Percentiles rank a stretch among this genome's conserved stretches.
Conservation (phyloP, 1,140 invertebrate species). For the Anthonomus grandis region DNA sequence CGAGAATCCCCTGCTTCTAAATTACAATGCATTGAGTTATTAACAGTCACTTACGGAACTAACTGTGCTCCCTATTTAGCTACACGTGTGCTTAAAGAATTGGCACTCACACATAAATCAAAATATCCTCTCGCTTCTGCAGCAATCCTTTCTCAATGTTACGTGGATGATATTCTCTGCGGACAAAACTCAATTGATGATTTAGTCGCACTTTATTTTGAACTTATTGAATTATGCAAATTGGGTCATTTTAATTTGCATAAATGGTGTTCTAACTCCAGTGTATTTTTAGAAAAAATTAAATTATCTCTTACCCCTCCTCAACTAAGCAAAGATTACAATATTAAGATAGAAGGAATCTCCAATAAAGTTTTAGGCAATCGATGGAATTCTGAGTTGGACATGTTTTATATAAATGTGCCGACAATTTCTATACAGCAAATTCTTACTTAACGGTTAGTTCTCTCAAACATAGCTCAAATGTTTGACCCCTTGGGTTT, state of each 20-base stretch:
- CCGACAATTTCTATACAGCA: too few species aligned
- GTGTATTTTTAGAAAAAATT: background rate
- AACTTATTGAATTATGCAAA: background rate
- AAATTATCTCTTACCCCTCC: background rate
- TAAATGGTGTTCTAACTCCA: background rate
- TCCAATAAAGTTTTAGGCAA: slow-evolving; percentile 10
- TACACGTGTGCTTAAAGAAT: slow-evolving; percentile 4
- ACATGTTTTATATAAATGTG: too few species aligned
- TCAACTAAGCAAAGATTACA: background rate
- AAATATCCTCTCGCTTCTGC: background rate
- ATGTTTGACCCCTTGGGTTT: slow-evolving; percentile 35
- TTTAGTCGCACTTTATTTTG: background rate
- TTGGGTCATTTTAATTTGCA: background rate
- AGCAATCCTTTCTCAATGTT: slow-evolving; percentile 7
- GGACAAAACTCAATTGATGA: background rate
- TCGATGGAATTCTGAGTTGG: too few species aligned
- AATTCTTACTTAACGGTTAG: background rate
- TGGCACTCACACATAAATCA: background rate
- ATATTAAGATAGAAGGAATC: background rate
- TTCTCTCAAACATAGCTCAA: slow-evolving; percentile 26
- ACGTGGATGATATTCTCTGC: slow-evolving; percentile 22
- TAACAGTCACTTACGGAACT: slow-evolving; percentile 34
- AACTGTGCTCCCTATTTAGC: slow-evolving; percentile 4
- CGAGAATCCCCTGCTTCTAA: slow-evolving; percentile 11
- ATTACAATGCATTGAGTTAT: slow-evolving; percentile 28